These are phyloP conservation scores for Centrocercus urophasianus DNA, from an alignment of 2,113 vertebrate genomes.

Conservation along the genomic window DNA sequence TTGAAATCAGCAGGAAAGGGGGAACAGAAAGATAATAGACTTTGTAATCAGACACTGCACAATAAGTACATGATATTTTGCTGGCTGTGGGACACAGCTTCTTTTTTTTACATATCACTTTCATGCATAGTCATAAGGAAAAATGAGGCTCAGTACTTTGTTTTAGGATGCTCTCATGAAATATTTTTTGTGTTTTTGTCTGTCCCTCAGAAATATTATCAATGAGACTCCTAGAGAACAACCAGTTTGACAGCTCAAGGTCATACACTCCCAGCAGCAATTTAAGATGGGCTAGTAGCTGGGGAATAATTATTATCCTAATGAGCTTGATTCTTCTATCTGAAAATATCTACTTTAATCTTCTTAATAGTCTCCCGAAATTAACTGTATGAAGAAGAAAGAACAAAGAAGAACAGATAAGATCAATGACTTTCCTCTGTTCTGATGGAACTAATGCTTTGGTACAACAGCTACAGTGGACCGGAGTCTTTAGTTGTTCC, in stretches of 20 bases:
- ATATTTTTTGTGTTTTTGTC: not conserved
- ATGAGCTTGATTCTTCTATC: conserved; percentile 54
- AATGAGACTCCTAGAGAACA: not conserved
- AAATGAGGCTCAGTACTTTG: not conserved
- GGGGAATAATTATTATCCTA: conserved; percentile 42
- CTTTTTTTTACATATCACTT: not conserved
- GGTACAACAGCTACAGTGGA: not conserved
- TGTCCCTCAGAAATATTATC: not conserved
- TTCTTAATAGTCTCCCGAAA: conserved; percentile 21
- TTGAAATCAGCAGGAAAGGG: not conserved
- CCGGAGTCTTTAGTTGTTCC: not conserved
- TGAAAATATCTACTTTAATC: conserved; percentile 47
- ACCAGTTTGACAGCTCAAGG: conserved; percentile 1
- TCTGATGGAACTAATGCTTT: not conserved
- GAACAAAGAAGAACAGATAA: not conserved
- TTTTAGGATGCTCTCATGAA: not conserved
- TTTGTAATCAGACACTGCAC: not conserved
- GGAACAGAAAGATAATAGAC: not conserved
- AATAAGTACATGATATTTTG: not conserved
- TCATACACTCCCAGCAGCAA: not conserved
- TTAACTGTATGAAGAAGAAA: conserved; percentile 10
- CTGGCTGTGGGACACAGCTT: not conserved
- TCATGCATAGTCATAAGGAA: not conserved
- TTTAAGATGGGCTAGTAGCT: conserved; percentile 30
- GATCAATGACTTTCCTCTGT: not conserved